Conservation (phyloP, 2,888 invertebrate species). For the Plemyria rubiginata region DNA sequence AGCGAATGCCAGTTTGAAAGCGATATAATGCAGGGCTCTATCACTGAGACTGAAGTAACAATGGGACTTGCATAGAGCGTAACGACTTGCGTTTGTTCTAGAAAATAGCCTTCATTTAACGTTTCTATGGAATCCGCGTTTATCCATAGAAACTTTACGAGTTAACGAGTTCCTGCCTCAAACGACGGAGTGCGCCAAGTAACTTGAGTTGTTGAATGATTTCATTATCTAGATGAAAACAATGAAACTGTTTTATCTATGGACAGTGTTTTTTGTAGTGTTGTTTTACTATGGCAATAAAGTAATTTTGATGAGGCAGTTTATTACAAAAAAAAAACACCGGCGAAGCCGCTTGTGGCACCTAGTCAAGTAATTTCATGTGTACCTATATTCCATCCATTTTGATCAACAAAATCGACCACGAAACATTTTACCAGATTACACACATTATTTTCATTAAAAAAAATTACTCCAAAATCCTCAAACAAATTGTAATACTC, state of each 20-base stretch:
- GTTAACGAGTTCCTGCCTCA: conserved; percentile 4
- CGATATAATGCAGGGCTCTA: conserved; percentile 59
- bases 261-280: too few species aligned
- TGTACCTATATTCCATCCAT: too few species aligned
- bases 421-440: conserved; percentile 2
- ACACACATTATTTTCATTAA: conserved; percentile 5
- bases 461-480: neutral
- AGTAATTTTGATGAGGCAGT: too few species aligned
- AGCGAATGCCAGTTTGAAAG: conserved; percentile 64
- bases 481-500: neutral
- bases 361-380: too few species aligned
- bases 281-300: too few species aligned
- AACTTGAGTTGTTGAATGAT: neutral
- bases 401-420: neutral
- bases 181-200: neutral
- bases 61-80: conserved; percentile 40
- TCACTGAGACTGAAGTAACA: conserved; percentile 41
- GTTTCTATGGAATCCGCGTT: conserved; percentile 3
- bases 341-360: too few species aligned
- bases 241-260: too few species aligned
- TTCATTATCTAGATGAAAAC: too few species aligned
- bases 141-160: too few species aligned
- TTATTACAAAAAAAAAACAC: too few species aligned
- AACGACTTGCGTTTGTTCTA: conserved; percentile 21
- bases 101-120: conserved; percentile 11